phyloP scores from a whole-genome alignment of 1,140 invertebrate species.

The Drosophila tropicalis region DNA sequence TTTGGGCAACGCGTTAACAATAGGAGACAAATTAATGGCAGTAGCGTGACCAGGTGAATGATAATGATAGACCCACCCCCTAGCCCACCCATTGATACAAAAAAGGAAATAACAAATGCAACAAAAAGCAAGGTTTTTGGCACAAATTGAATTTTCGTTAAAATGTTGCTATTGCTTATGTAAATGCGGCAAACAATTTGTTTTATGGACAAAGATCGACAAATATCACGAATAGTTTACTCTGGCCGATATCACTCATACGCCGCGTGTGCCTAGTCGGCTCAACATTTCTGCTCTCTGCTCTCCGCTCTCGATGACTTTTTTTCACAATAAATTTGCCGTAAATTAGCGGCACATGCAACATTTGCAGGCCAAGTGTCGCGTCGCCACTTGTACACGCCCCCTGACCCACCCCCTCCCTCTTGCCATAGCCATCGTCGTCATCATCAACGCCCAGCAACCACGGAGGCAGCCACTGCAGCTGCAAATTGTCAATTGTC shows the following conservation, averaged over 20 bases:
- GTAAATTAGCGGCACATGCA: constrained; percentile 82
- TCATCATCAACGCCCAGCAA: constrained; percentile 47
- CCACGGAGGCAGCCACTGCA: constrained; percentile 25
- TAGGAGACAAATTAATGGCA: constrained; percentile 29
- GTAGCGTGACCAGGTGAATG: constrained; percentile 29
- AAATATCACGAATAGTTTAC: constrained; percentile 33
- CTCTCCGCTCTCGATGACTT: not conserved
- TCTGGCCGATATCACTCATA: constrained; percentile 65
- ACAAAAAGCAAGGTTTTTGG: constrained; percentile 61
- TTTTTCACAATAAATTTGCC: constrained; percentile 72
- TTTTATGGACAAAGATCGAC: constrained; percentile 44
- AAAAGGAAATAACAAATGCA: constrained; percentile 38
- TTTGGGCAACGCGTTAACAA: constrained; percentile 4
- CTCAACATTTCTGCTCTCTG: not conserved
- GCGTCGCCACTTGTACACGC: constrained; percentile 66
- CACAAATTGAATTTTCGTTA: constrained; percentile 52
- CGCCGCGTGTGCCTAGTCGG: constrained; percentile 39
- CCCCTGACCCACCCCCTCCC: constrained; percentile 10
- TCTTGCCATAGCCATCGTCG: not conserved
- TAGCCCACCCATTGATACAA: not conserved
- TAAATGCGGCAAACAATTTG: constrained; percentile 68
- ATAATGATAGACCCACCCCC: constrained; percentile 8
- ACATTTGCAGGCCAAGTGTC: constrained; percentile 69
- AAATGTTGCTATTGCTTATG: constrained; percentile 43
- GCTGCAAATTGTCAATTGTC: constrained; percentile 48